Conservation (phyloP, 2,888 invertebrate genomes). For the Agrypnus murinus region DNA sequence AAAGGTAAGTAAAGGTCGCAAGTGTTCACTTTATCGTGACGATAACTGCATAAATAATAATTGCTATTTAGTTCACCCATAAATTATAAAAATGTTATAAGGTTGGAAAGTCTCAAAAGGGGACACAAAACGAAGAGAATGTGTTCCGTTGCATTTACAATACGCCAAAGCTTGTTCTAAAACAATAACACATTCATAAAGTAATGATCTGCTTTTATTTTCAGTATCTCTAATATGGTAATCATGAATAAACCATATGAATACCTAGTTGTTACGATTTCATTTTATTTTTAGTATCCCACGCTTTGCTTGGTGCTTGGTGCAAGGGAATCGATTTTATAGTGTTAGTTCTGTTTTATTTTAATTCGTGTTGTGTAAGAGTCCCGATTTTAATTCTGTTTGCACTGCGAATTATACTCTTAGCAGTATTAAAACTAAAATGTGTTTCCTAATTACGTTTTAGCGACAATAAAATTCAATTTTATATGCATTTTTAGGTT, state of each 20-base stretch:
- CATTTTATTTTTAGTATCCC: slow-evolving; percentile 8
- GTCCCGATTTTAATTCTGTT: slow-evolving; percentile 7
- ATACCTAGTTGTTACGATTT: slow-evolving; percentile 6
- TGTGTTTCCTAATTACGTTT: not conserved
- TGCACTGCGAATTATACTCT: not conserved
- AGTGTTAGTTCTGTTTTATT: slow-evolving; percentile 13
- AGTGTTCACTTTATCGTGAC: slow-evolving; percentile 15
- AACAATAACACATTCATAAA: slow-evolving; percentile 20
- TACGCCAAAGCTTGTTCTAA: not conserved
- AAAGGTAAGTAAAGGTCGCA: slow-evolving; percentile 15
- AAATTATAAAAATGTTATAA: slow-evolving; percentile 15
- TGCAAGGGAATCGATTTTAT: slow-evolving; percentile 20
- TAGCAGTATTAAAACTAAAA: slow-evolving; percentile 10
- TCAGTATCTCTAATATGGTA: slow-evolving; percentile 23
- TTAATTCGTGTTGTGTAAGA: slow-evolving; percentile 3
- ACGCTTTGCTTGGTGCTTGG: too few species aligned
- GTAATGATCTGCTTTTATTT: slow-evolving; percentile 20
- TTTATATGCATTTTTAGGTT: too few species aligned
- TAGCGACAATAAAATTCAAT: not conserved
- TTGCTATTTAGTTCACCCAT: slow-evolving; percentile 32
- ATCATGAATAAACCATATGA: slow-evolving; percentile 19
- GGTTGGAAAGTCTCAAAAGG: slow-evolving; percentile 15
- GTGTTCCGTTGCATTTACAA: slow-evolving; percentile 10
- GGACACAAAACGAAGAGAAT: not conserved
- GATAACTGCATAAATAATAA: slow-evolving; percentile 36